Percentiles rank a stretch among this genome's conserved stretches.
Evolutionary conservation across 2,113 vertebrate genomes (phyloP).

Genomic region (Brienomyrus longianalis): DNA sequence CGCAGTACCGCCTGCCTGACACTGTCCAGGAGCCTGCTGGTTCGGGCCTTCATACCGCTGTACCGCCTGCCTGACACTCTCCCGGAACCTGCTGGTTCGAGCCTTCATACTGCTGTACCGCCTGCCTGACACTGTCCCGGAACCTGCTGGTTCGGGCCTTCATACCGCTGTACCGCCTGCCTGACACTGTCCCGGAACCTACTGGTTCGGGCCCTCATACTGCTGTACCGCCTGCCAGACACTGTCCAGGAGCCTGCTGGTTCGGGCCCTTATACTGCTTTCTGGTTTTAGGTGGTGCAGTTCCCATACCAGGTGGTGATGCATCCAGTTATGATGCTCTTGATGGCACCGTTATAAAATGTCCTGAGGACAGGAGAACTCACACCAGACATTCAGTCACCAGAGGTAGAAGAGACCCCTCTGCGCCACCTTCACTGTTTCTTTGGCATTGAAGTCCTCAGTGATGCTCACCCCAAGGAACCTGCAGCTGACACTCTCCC

Average conservation of each 20-base stretch:
- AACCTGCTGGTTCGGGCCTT: background rate
- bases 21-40: no score
- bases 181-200: no score
- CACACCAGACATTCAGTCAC: background rate
- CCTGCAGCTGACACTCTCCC: background rate
- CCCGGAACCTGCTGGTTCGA: no score
- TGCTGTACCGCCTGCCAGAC: no score
- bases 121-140: no score
- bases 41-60: no score
- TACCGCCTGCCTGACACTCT: no score
- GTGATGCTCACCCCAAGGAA: background rate
- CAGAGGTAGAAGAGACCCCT: background rate
- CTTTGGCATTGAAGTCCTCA: background rate
- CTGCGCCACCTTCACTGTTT: background rate
- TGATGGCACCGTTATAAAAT: background rate
- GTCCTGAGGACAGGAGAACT: background rate
- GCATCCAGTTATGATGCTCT: background rate
- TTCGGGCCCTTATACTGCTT: background rate
- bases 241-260: no score
- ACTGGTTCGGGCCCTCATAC: no score
- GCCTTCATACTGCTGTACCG: no score
- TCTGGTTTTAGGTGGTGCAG: background rate
- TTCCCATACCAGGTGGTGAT: background rate
- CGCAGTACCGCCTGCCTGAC: fast-evolving
- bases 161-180: no score